phyloP scores from a whole-genome alignment of 1,140 invertebrate genomes.

The Hylaeus anthracinus region DNA sequence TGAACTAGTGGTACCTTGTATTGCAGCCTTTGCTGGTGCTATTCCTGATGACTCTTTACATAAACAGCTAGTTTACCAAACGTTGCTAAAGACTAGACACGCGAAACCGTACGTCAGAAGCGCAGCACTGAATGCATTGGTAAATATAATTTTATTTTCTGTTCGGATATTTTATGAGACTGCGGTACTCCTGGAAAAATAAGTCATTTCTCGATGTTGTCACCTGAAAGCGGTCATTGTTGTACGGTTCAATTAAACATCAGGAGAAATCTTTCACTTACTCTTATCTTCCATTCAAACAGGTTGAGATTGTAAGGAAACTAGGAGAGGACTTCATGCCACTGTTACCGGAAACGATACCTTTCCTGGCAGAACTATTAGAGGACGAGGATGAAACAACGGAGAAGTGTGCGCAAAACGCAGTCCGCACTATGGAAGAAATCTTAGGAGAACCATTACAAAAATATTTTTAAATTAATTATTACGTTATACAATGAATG shows the following conservation, averaged over 20 bases:
- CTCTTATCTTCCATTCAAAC: conserved; percentile 48
- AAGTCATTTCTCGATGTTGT: too few species aligned
- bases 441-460: conserved; percentile 92
- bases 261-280: background rate
- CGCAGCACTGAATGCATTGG: conserved; percentile 72
- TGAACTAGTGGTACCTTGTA: conserved; percentile 87
- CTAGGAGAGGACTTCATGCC: conserved; percentile 91
- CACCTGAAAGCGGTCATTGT: background rate
- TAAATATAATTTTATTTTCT: conserved; percentile 51
- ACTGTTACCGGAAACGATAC: conserved; percentile 90
- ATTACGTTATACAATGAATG: background rate
- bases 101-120: conserved; percentile 82
- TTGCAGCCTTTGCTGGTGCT: conserved; percentile 91
- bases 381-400: conserved; percentile 91
- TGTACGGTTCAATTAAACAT: conserved; percentile 4
- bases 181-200: too few species aligned
- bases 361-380: conserved; percentile 90
- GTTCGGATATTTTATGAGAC: background rate
- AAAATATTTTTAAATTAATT: conserved; percentile 87
- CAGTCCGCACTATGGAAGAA: conserved; percentile 89
- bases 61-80: conserved; percentile 94
- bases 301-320: conserved; percentile 88
- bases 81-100: conserved; percentile 92
- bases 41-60: conserved; percentile 92
- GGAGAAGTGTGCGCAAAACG: conserved; percentile 87